Conservation (phyloP, 1,140 invertebrate genomes). For the Chymomyza costata region DNA sequence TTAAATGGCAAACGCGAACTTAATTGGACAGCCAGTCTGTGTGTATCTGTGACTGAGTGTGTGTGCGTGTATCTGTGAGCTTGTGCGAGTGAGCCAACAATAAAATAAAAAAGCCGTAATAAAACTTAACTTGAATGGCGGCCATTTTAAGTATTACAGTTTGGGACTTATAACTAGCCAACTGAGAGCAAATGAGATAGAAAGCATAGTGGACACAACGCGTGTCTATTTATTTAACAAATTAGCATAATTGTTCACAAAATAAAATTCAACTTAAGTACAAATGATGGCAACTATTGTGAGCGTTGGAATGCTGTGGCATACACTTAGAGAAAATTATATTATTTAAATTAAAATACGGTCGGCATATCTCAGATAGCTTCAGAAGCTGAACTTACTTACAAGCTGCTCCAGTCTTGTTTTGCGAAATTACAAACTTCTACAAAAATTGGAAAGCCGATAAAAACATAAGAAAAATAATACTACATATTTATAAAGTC, state of each 20-base stretch:
- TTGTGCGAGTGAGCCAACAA: slow-evolving; percentile 41
- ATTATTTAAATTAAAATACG: no score
- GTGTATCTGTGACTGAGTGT: slow-evolving; percentile 5
- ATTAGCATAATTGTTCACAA: slow-evolving; percentile 74
- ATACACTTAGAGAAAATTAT: no score
- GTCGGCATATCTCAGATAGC: no score
- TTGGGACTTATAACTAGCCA: no score
- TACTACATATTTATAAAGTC: no score
- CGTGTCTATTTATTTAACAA: slow-evolving; percentile 71
- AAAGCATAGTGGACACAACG: slow-evolving; percentile 27
- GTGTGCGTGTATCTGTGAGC: slow-evolving; percentile 7
- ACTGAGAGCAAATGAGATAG: no score
- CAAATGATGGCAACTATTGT: slow-evolving; percentile 53
- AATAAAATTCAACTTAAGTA: slow-evolving; percentile 75
- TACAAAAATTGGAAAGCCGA: slow-evolving; percentile 4
- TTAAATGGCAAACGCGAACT: slow-evolving; percentile 66
- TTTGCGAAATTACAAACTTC: slow-evolving; percentile 2
- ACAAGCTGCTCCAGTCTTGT: no score
- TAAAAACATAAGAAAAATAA: background rate
- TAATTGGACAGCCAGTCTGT: slow-evolving; percentile 52
- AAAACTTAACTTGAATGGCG: slow-evolving; percentile 68
- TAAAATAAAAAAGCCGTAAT: slow-evolving; percentile 65
- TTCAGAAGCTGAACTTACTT: no score
- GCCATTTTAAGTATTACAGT: slow-evolving; percentile 60
- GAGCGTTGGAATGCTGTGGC: slow-evolving; percentile 1